Base-by-base conservation (phyloP, 2,888 invertebrate genomes). In the Busseola fusca region DNA sequence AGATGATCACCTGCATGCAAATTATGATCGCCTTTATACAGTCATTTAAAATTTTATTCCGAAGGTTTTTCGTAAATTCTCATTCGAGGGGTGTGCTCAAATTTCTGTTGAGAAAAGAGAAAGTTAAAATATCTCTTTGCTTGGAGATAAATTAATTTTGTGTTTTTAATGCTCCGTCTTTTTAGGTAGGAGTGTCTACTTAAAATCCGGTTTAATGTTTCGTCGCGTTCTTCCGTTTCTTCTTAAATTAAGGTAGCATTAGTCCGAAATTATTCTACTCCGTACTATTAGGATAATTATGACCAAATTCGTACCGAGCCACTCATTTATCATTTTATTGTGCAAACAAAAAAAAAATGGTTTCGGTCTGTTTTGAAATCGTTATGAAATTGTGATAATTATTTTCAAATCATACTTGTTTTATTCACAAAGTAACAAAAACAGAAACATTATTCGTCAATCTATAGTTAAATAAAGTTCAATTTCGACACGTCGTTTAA, bases 81-180 rank as follows among this genome's bases (percentile, higher is more conserved):
- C 77, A 85, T 87, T 87, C 86, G 87, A 86, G 80, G 78, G 78
- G 78, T 76, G 86, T 87, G 76, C 83, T 84, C 81, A 82, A 84
- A 84, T 76, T 82, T 79, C 74, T 70, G 64, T 65, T 64, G 60
- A 72, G 84, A 83, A 84, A 89, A 87, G 81, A 84, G 82, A 83
- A 89, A 89, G 87, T 89, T 87, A 86, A 87, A 88, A 89, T 87
- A 86, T 89, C 86, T 88, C 87, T 85, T 87, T 86, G 84, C 87
- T 86, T 83, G 74, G 80, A 83, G 87, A 88, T 90, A 90, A 91
- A 89, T 91, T 90, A 89, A 89, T 88, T 91, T 86, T 86, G 83
- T 84, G 85, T 87, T 89, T 87, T 74, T 76, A 79, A 82, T 82
- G 80, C 69, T 74, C 60, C 75, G 73, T 67, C 69, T 72, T 75